phyloP scores from a whole-genome alignment of 2,113 vertebrate genomes.

The Pelmatolapia mariae region DNA sequence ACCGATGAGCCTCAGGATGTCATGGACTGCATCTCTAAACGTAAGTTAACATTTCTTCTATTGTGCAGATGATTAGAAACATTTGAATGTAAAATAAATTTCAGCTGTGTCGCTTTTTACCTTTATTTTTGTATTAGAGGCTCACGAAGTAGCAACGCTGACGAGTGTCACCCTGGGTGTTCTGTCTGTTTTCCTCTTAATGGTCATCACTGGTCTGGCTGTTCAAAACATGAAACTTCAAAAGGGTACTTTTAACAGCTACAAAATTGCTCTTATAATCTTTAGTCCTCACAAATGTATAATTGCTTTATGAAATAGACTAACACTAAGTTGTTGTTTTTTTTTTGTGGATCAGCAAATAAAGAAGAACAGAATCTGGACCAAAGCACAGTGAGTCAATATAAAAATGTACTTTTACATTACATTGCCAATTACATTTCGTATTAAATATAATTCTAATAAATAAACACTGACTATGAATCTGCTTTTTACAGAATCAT shows the following conservation, averaged over 20 bases:
- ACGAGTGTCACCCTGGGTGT: fast-evolving
- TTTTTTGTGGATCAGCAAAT: fast-evolving
- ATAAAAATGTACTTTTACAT: background rate
- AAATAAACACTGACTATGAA: no score
- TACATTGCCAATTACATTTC: no score
- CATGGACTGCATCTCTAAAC: no score
- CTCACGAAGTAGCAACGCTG: background rate
- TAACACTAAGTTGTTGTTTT: no score
- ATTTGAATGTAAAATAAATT: fast-evolving
- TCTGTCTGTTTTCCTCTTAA: fast-evolving
- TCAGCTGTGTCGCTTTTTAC: no score
- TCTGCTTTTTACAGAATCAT: no score
- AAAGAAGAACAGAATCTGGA: fast-evolving
- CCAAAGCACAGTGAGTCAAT: fast-evolving
- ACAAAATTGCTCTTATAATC: fast-evolving
- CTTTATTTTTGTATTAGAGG: background rate
- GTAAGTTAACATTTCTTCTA: no score
- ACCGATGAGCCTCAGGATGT: no score
- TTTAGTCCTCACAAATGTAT: no score
- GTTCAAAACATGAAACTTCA: background rate
- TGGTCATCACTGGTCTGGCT: fast-evolving
- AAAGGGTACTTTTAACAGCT: fast-evolving
- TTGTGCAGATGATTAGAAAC: no score
- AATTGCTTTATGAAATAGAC: fast-evolving
- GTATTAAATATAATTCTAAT: no score